Percentiles rank a stretch among this genome's conserved stretches.
These are phyloP conservation scores for Glossosoma conforme DNA, from an alignment of 1,140 invertebrate genomes.

Conservation along the genomic window DNA sequence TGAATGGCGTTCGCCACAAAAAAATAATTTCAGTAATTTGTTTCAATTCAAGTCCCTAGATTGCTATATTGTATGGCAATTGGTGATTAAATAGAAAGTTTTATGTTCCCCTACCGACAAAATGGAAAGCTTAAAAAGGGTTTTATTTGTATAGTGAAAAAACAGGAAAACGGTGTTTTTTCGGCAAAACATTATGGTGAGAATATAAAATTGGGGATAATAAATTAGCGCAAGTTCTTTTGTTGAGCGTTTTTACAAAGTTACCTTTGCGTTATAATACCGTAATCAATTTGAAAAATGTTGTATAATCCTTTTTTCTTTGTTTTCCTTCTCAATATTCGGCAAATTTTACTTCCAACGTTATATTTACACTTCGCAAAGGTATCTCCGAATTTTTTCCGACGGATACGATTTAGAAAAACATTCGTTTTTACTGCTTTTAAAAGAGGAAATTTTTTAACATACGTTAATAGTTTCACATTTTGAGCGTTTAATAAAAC, in stretches of 20 bases:
- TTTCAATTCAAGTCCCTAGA: slow-evolving; percentile 24
- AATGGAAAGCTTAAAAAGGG: slow-evolving; percentile 5
- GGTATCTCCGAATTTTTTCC: too few species aligned
- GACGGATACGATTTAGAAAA: too few species aligned
- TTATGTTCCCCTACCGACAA: slow-evolving; percentile 12
- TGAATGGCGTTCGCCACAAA: slow-evolving; percentile 19
- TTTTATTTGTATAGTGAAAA: slow-evolving; percentile 15
- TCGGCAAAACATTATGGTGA: background rate
- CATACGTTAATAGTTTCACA: too few species aligned
- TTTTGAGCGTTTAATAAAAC: too few species aligned
- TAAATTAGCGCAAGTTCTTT: background rate
- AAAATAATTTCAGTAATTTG: slow-evolving; percentile 29
- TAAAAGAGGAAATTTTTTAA: too few species aligned
- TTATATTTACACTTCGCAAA: too few species aligned
- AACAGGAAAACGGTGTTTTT: slow-evolving; percentile 8
- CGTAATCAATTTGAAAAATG: too few species aligned
- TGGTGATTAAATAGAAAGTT: slow-evolving; percentile 27
- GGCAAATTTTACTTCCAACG: too few species aligned
- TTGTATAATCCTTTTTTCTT: too few species aligned
- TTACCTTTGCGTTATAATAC: too few species aligned
- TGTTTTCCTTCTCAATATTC: too few species aligned
- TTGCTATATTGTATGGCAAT: slow-evolving; percentile 27
- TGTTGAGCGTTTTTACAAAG: background rate
- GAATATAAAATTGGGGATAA: slow-evolving; percentile 4
- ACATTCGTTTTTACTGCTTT: too few species aligned